phyloP scores from a whole-genome alignment of 2,888 invertebrate species.

The Synergus japonicus region DNA sequence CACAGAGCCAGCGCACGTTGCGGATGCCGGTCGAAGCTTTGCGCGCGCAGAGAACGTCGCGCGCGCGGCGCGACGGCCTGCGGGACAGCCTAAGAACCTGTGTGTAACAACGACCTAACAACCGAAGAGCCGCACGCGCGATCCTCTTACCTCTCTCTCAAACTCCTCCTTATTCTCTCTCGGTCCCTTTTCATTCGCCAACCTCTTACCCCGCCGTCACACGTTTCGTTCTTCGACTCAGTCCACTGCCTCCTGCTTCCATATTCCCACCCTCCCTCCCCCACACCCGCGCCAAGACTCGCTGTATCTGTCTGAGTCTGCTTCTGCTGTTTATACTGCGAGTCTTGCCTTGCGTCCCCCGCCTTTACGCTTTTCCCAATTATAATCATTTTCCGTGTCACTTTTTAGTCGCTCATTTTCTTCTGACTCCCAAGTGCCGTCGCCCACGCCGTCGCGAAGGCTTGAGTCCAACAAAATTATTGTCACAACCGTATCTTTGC shows the following conservation, averaged over 20 bases:
- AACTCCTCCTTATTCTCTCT: slow-evolving; percentile 32
- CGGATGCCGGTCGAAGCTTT: slow-evolving; percentile 75
- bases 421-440: neutral
- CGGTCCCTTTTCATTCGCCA: slow-evolving; percentile 23
- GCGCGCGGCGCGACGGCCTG: slow-evolving; percentile 57
- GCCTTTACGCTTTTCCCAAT: slow-evolving; percentile 24
- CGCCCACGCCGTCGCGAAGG: too few species aligned
- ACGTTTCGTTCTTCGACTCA: slow-evolving; percentile 21
- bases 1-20: slow-evolving; percentile 75
- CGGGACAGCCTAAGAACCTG: slow-evolving; percentile 64
- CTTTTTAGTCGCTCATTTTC: neutral
- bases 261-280: neutral
- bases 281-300: slow-evolving; percentile 16
- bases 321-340: slow-evolving; percentile 33
- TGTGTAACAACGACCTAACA: slow-evolving; percentile 66
- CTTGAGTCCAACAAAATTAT: neutral
- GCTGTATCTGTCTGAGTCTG: neutral
- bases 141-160: slow-evolving; percentile 53
- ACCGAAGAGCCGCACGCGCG: slow-evolving; percentile 64
- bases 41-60: slow-evolving; percentile 70
- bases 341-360: neutral
- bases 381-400: slow-evolving; percentile 25
- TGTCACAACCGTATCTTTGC: neutral
- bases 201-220: slow-evolving; percentile 16
- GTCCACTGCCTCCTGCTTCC: slow-evolving; percentile 26